Conservation (phyloP, 2,113 vertebrate species). For the Thymallus thymallus region DNA sequence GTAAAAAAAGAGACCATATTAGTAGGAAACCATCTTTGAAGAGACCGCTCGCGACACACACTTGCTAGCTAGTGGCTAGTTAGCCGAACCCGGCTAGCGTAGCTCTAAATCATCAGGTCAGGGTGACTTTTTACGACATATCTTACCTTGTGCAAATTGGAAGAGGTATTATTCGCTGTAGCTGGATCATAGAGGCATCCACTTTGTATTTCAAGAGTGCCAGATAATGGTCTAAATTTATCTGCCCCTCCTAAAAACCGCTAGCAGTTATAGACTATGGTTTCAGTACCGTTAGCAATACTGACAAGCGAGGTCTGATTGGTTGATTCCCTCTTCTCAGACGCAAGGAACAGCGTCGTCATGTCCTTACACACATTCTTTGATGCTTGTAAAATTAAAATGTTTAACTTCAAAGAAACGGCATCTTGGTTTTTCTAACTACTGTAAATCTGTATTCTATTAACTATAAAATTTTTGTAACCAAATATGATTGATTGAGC, state of each 20-base stretch:
- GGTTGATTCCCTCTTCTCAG: constrained; percentile 43
- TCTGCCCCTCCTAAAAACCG: constrained; percentile 4
- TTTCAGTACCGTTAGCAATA: constrained; percentile 5
- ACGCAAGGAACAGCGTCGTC: constrained; percentile 20
- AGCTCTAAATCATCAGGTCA: neutral
- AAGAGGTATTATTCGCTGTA: constrained; percentile 45
- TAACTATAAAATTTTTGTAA: too few species aligned
- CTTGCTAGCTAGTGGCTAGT: too few species aligned
- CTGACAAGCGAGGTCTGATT: constrained; percentile 14
- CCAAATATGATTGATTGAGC: too few species aligned
- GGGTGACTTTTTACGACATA: neutral
- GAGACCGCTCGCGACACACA: neutral
- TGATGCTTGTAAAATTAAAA: too few species aligned
- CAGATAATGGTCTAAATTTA: neutral
- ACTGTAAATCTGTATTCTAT: too few species aligned
- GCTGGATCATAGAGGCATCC: constrained; percentile 63
- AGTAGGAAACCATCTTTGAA: too few species aligned
- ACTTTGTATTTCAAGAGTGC: constrained; percentile 27
- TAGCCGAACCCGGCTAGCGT: neutral
- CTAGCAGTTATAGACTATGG: neutral
- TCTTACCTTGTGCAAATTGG: constrained; percentile 68
- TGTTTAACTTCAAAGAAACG: too few species aligned
- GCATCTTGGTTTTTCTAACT: too few species aligned
- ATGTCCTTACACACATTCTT: too few species aligned
- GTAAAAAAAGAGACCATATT: too few species aligned